Conservation (phyloP, 1,140 invertebrate genomes). For the Apis cerana region DNA sequence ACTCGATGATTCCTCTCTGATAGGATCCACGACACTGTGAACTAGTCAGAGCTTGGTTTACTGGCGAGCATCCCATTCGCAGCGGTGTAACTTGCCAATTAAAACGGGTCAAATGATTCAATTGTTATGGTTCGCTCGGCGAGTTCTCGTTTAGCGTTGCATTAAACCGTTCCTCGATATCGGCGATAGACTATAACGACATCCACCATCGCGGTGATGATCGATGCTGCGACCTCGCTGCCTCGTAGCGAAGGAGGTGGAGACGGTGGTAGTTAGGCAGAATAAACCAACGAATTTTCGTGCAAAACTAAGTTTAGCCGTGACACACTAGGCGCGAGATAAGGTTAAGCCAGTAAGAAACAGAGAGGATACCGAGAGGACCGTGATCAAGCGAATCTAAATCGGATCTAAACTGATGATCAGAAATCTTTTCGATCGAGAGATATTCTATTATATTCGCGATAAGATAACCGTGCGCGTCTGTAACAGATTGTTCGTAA, state of each 20-base stretch:
- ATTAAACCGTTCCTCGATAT: slow-evolving; percentile 3
- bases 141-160: slow-evolving; percentile 17
- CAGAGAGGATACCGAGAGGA: neutral
- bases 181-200: neutral
- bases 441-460: neutral
- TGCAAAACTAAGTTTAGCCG: slow-evolving; percentile 5
- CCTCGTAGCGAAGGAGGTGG: neutral
- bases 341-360: neutral
- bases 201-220: neutral
- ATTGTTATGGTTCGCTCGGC: slow-evolving; percentile 55
- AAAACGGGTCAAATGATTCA: slow-evolving; percentile 72
- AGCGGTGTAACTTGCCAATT: slow-evolving; percentile 61
- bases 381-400: neutral
- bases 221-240: neutral
- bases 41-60: slow-evolving; percentile 19
- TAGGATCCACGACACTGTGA: neutral
- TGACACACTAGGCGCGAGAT: neutral
- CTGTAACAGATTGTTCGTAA: neutral
- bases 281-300: neutral
- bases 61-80: slow-evolving; percentile 57
- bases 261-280: too few relatives aligned
- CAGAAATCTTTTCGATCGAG: neutral
- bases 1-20: neutral
- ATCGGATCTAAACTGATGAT: neutral
- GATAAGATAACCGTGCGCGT: slow-evolving; percentile 27